Conservation (phyloP, 2,888 invertebrate genomes). For the Epinotia bilunana region DNA sequence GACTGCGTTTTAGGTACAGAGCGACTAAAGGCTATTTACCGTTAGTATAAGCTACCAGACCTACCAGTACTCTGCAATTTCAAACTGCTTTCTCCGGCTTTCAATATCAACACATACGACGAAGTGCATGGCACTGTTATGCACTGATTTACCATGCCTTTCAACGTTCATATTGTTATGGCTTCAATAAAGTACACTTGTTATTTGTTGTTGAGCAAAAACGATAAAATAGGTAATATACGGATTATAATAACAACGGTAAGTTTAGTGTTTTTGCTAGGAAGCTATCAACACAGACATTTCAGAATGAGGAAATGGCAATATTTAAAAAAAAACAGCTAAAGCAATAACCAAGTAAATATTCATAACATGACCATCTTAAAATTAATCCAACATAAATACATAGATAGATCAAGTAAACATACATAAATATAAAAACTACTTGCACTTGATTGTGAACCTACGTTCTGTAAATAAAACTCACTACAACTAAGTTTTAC, state of each 20-base stretch:
- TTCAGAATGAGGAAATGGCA: too few relatives aligned
- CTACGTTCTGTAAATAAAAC: neutral
- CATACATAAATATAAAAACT: neutral
- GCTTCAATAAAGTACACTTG: too few relatives aligned
- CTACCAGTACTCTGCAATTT: slow-evolving; percentile 8
- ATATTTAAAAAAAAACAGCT: too few relatives aligned
- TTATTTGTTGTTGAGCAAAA: too few relatives aligned
- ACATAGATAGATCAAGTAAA: neutral
- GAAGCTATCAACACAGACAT: neutral
- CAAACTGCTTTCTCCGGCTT: slow-evolving; percentile 39
- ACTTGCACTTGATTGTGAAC: neutral
- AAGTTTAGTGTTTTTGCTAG: neutral
- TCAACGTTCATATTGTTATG: neutral
- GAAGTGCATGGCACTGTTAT: slow-evolving; percentile 16
- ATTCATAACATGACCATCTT: too few relatives aligned
- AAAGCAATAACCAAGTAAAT: too few relatives aligned
- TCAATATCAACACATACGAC: slow-evolving; percentile 11
- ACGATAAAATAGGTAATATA: too few relatives aligned
- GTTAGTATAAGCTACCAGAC: neutral
- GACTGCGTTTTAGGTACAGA: too few relatives aligned
- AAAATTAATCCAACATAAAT: neutral
- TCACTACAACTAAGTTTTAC: neutral
- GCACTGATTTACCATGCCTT: slow-evolving; percentile 6
- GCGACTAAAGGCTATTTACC: too few relatives aligned
- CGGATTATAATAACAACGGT: too few relatives aligned